Base-by-base conservation (phyloP, 2,888 invertebrate genomes). In the Apodemia mormo region DNA sequence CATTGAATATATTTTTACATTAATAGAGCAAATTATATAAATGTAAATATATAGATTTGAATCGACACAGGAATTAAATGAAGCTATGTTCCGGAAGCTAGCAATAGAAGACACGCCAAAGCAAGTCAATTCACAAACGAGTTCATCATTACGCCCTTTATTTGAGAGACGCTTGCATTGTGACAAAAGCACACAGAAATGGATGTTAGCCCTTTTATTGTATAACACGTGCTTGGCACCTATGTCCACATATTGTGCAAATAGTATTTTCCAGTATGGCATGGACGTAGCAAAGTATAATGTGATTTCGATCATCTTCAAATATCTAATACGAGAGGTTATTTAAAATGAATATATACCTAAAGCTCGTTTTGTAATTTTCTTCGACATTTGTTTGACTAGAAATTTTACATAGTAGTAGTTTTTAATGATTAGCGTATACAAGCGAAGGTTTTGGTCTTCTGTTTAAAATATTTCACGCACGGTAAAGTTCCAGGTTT, bases 251-350 rank as follows among this genome's bases (percentile, higher is more conserved):
- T 92, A 92, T 71, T 92, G 91, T 74, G 92, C 90, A 0, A 84
- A 89, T 70, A 89, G 77, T 67, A 86, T 91, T 43, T 73, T 92
- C 8, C 87, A 92, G 69, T 92, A 88, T 68, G 92, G 93, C 37
- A 81, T 92, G 77, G 93, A 93, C 71, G 89, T 84, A 9, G 92
- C 92, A 29, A 88, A 87, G 76, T 91, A 92, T 75, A 91, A 91
- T 72, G 81, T 92, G 65, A 74, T 88, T 29, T 80, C 86, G 22
- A 75, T 84, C 68, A 70, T 92, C 74, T 72, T 90, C 77, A 87
- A 88, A 73, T 87, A 80, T 75, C 74, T 92, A 68, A 83, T 88
- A 81, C 82, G 82, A 82, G 83, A 93, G 92, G 92, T 84, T 78
- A 77, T 66, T 68, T 68, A 52, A 54, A 40, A 33, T 54, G 66